phyloP scores from a whole-genome alignment of 2,797 vertebrate species.

The Enteromius anoplus region DNA sequence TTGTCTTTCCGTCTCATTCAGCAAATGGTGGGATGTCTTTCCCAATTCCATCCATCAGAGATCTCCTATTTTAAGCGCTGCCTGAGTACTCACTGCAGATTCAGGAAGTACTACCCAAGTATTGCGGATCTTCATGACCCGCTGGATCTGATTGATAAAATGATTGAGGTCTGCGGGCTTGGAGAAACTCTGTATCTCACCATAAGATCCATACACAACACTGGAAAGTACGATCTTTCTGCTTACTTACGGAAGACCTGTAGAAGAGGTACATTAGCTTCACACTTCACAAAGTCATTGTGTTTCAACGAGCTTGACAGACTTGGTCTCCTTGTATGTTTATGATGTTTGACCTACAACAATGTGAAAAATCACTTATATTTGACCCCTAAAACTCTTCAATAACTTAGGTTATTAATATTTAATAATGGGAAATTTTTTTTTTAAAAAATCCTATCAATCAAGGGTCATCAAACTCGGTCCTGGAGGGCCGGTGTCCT shows the following conservation, averaged over 20 bases:
- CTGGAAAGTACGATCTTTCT: neutral
- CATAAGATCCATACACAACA: constrained; percentile 7
- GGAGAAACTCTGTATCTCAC: constrained; percentile 42
- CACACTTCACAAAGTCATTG: neutral
- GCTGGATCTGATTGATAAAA: constrained; percentile 51
- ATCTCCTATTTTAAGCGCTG: constrained; percentile 43
- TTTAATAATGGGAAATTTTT: too few relatives aligned
- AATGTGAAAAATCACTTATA: too few relatives aligned
- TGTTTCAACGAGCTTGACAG: neutral
- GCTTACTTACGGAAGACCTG: constrained; percentile 14
- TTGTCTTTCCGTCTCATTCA: constrained; percentile 36
- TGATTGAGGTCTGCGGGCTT: constrained; percentile 40
- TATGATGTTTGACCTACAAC: too few relatives aligned
- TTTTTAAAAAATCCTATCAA: too few relatives aligned
- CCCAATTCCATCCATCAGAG: neutral
- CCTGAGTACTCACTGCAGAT: constrained; percentile 18
- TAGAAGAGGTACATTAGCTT: constrained; percentile 45
- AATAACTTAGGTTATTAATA: too few relatives aligned
- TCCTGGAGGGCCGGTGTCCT: too few relatives aligned
- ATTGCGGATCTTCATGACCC: constrained; percentile 44
- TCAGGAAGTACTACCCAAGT: neutral
- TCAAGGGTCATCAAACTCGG: too few relatives aligned
- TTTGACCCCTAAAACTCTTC: too few relatives aligned
- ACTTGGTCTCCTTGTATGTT: too few relatives aligned
- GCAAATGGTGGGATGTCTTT: constrained; percentile 38